Evolutionary conservation across 2,113 vertebrate species (phyloP).

Genomic region (Urocitellus parryii): DNA sequence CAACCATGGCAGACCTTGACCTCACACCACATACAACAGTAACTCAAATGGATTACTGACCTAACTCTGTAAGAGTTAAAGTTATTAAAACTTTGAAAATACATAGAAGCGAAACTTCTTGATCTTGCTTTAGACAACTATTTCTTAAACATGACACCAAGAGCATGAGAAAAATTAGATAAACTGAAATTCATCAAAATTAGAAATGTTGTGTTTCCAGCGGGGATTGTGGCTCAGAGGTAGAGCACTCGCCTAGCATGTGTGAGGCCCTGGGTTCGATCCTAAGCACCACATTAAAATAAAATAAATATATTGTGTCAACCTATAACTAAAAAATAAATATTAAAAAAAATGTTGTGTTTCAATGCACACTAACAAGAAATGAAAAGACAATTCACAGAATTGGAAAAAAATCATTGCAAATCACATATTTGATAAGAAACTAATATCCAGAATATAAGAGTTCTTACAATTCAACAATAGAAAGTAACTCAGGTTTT

Average conservation of each 20-base stretch:
- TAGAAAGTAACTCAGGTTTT: not conserved
- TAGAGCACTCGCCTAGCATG: no score
- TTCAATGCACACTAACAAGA: not conserved
- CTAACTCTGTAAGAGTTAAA: conserved; percentile 25
- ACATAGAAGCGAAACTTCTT: conserved; percentile 30
- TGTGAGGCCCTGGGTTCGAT: no score
- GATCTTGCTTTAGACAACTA: conserved; percentile 23
- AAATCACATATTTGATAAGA: not conserved
- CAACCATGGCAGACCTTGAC: not conserved
- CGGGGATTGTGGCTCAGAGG: no score
- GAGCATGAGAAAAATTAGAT: not conserved
- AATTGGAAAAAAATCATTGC: not conserved
- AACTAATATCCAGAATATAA: not conserved
- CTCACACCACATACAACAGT: not conserved
- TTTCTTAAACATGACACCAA: conserved; percentile 38
- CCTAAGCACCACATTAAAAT: no score
- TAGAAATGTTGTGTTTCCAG: not conserved
- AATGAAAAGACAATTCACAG: not conserved
- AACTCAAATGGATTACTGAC: not conserved
- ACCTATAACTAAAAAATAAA: no score
- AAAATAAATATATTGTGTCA: no score
- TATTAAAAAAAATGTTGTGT: not conserved
- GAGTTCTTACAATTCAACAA: conserved; percentile 10
- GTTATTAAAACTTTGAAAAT: conserved; percentile 33
- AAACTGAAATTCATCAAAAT: conserved; percentile 2